Evolutionary conservation across 2,113 vertebrate genomes (phyloP).

Genomic region (Psephotus haematonotus): DNA sequence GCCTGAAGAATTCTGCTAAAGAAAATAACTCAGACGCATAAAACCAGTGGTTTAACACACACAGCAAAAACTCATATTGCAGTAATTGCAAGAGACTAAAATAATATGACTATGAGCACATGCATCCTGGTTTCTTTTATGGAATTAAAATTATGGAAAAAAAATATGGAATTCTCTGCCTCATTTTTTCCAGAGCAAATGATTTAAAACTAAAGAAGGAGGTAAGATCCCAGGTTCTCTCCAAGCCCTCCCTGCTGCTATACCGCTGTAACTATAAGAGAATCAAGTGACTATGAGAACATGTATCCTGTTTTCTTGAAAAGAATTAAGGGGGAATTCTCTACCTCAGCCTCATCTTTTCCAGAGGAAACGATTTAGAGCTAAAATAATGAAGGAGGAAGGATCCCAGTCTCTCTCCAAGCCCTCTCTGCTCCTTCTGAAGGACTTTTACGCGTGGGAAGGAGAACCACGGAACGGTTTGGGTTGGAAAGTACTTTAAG

Average conservation of each 20-base stretch:
- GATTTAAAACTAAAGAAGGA: not conserved
- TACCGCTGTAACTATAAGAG: not conserved
- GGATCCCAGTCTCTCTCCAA: not conserved
- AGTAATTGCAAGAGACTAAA: not conserved
- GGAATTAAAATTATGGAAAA: not conserved
- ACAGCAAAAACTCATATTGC: not conserved
- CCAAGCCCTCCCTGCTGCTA: no score
- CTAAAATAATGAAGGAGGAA: not conserved
- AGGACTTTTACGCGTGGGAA: not conserved
- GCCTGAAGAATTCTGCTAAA: not conserved
- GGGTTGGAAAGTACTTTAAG: not conserved
- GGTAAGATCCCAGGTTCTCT: no score
- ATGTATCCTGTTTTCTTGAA: not conserved
- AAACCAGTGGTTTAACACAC: not conserved
- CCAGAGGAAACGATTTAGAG: not conserved
- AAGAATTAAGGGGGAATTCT: no score
- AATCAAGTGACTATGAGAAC: not conserved
- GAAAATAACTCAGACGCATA: not conserved
- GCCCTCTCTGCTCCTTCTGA: not conserved
- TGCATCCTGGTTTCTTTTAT: not conserved
- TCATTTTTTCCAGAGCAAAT: not conserved
- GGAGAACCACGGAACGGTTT: not conserved
- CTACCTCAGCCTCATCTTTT: no score
- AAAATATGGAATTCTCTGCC: no score
- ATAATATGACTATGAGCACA: accelerated